phyloP scores from a whole-genome alignment of 2,888 invertebrate genomes.

The Lasiommata megera region DNA sequence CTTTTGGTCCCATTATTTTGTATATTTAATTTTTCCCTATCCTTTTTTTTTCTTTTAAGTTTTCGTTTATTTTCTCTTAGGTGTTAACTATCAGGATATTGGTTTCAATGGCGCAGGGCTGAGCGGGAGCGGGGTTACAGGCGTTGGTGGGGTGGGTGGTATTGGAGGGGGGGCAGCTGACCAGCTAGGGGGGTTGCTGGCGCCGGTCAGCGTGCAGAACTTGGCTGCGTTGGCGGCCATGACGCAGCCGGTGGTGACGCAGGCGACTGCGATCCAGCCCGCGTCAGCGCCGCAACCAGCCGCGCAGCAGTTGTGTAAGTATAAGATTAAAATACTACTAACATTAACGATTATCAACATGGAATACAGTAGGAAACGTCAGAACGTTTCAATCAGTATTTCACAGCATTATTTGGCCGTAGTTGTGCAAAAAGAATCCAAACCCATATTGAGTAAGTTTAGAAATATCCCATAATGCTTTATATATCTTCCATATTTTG shows the following conservation, averaged over 20 bases:
- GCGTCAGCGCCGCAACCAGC: slow-evolving; percentile 61
- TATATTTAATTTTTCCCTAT: slow-evolving; percentile 1
- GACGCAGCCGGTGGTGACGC: slow-evolving; percentile 83
- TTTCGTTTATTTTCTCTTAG: slow-evolving; percentile 44
- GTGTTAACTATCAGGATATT: slow-evolving; percentile 79
- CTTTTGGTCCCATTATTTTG: too few species aligned
- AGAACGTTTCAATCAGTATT: too few species aligned
- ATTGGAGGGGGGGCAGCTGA: slow-evolving; percentile 88
- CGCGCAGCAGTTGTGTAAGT: slow-evolving; percentile 74
- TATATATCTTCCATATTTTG: too few species aligned
- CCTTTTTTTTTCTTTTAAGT: slow-evolving; percentile 26
- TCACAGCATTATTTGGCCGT: too few species aligned
- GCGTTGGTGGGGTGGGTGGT: slow-evolving; percentile 74
- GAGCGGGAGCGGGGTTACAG: slow-evolving; percentile 57
- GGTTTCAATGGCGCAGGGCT: slow-evolving; percentile 79
- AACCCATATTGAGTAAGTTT: too few species aligned
- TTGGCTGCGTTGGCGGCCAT: slow-evolving; percentile 93
- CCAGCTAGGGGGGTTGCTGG: slow-evolving; percentile 91
- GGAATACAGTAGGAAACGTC: too few species aligned
- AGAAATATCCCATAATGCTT: too few species aligned
- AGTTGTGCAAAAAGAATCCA: too few species aligned
- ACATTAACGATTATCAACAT: too few species aligned
- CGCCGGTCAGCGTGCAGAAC: slow-evolving; percentile 94
- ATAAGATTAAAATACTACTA: not conserved
- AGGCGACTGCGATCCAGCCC: slow-evolving; percentile 71